Evolutionary conservation across 2,113 vertebrate species (phyloP), one percentile per base, ranked within the genome.

Genomic region (Isichthys henryi): DNA sequence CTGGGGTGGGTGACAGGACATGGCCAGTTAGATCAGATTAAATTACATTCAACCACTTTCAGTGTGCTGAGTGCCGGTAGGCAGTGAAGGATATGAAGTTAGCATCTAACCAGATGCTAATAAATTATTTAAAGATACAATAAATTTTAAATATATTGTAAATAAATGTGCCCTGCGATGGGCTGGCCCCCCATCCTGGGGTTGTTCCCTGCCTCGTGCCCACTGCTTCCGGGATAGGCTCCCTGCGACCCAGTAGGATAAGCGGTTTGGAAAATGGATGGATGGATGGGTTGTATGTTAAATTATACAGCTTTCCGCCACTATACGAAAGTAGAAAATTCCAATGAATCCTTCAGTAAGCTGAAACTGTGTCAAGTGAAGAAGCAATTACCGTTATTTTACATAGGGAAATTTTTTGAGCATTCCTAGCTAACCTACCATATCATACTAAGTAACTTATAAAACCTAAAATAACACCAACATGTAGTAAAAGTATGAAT

Each of bases 1-100:
- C 98, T 99, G 92, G 90, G 92, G 90, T 49, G 88, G 80, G 91
- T 91, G 92, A 84, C 86, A 10, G 89, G 53, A 88, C 4, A 50
- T 27, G 19, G 23, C 35, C 49, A 13, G 23, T 70, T 39, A 46
- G 7, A 23, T 88, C 1, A 13, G 11, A 21, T 11, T 46, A 43
- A 48, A 86, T 27, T 88, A 19, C 39, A 10, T 43, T 4, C 8
- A 90, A 4, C 3, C 15, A 82, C 39, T 70, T 31, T 70, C n/a
- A 70, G 27, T 70, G 62, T 31, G 27, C 27, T 1, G 27, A 70
- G 62, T 27, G 13, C 62, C 13, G 27, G 9, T 11, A 70, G 10
- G 27, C 3, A 31, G 27, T 3, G 1, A 70, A 31, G 10, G 27
- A 31, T 4, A 70, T 70, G 62, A 1, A 70, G 27, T 31, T 70